Conservation (phyloP, 2,797 vertebrate species). For the Spinus pinus region DNA sequence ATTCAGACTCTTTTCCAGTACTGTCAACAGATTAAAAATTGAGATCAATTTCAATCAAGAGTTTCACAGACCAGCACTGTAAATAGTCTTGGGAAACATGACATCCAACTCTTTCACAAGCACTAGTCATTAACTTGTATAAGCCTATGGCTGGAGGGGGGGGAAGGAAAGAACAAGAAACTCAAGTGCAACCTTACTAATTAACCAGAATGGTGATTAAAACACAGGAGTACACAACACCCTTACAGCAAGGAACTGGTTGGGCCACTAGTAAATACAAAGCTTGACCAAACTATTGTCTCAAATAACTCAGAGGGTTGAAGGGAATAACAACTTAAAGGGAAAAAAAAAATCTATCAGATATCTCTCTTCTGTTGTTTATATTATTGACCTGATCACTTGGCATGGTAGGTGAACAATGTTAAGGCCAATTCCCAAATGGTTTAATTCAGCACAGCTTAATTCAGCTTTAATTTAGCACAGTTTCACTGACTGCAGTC, state of each 20-base stretch:
- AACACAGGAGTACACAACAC: background rate
- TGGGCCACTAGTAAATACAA: background rate
- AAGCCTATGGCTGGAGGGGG: background rate
- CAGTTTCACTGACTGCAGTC: constrained; percentile 34
- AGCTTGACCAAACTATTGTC: background rate
- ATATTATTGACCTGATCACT: constrained; percentile 26
- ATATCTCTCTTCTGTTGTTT: constrained; percentile 21
- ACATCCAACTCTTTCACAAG: background rate
- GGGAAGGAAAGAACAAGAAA: background rate
- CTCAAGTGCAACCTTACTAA: background rate
- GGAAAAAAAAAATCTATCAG: background rate
- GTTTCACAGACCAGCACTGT: background rate
- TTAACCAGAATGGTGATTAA: background rate
- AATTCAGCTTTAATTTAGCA: constrained; percentile 54
- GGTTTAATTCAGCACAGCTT: constrained; percentile 49
- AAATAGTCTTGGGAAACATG: background rate
- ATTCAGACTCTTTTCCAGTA: background rate
- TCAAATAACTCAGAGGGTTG: background rate
- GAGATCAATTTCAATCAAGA: background rate
- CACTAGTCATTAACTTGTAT: background rate
- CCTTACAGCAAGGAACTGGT: background rate
- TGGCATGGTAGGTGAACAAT: background rate
- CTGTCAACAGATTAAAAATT: background rate
- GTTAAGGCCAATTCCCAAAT: constrained; percentile 17
- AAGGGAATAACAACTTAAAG: background rate